Evolutionary conservation across 1,140 invertebrate species (phyloP), one percentile per base, ranked within the genome.

Genomic region (Atta texana): DNA sequence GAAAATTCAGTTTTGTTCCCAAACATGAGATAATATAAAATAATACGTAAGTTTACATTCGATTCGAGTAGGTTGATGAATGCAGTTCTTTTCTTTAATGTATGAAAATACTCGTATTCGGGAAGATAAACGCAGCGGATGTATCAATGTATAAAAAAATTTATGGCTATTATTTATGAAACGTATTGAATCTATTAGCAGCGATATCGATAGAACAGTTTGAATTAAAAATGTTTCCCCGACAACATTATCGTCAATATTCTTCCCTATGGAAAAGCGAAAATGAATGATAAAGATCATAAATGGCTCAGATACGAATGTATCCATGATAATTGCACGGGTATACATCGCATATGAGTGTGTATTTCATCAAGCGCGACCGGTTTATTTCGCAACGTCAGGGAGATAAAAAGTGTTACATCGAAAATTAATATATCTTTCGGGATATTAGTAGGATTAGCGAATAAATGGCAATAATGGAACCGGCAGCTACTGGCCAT

Each of bases 381-480:
- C 5, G 18, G 80, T 82, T 82, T 82, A 74, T 28, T n/a, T 5
- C 16, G 8, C 34, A 72, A 61, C 53, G 68, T 84, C 24, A 28
- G 5, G 24, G 49, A 61, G 34, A 57, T 51, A 61, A 84, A 84
- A 84, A 72, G 28, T 75, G 21, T 75, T 63, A 16, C 55, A 84
- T 84, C 8, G 44, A 75, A 84, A 75, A 84, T 84, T 84, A 84
- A 84, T 75, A 84, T 84, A 81, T 64, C 69, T 75, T 84, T 84
- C 39, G 69, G 24, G 5, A 24, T 61, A 75, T 84, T 84, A 84
- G 71, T 75, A 53, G 44, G 28, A 75, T 84, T 84, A 84, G 44
- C 39, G 55, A 4, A 44, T 82, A 84, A 84, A 84, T 84, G 68
- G 69, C 69, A 63, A 75, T 84, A 75, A 84, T 84, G 69, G 80